phyloP scores from a whole-genome alignment of 2,888 invertebrate genomes.

The Sinohyriopsis cumingii region DNA sequence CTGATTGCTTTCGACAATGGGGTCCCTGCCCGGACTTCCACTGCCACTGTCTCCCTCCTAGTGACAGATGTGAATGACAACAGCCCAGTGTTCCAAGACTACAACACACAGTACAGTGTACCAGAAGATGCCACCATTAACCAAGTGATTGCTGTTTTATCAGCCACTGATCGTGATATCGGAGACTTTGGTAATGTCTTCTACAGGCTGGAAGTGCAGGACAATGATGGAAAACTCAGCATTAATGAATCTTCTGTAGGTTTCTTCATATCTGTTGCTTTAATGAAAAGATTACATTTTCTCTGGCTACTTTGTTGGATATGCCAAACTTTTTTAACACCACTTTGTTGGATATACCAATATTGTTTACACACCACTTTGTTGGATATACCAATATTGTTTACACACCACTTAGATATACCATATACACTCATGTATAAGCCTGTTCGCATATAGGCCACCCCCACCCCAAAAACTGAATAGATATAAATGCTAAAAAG shows the following conservation, averaged over 20 bases:
- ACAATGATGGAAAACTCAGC: constrained; percentile 82
- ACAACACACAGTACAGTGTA: constrained; percentile 29
- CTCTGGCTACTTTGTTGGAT: no score
- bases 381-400: no score
- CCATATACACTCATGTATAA: no score
- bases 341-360: no score
- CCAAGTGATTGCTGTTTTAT: constrained; percentile 78
- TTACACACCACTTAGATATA: no score
- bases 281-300: neutral
- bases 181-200: constrained; percentile 78
- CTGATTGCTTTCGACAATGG: constrained; percentile 60
- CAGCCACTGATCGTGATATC: constrained; percentile 79
- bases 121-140: constrained; percentile 50
- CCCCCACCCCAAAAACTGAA: no score
- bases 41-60: constrained; percentile 80
- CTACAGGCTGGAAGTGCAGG: constrained; percentile 78
- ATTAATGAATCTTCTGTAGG: constrained; percentile 75
- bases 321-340: no score
- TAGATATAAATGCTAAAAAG: no score
- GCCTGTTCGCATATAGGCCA: no score
- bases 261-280: neutral
- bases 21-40: constrained; percentile 46
- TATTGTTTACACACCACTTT: no score
- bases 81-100: constrained; percentile 78
- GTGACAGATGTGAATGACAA: constrained; percentile 87